A percentile compares a stretch with the other conserved stretches of the same genome.
Evolutionary conservation across 2,888 invertebrate species (phyloP).

Genomic region (Lobophora halterata): DNA sequence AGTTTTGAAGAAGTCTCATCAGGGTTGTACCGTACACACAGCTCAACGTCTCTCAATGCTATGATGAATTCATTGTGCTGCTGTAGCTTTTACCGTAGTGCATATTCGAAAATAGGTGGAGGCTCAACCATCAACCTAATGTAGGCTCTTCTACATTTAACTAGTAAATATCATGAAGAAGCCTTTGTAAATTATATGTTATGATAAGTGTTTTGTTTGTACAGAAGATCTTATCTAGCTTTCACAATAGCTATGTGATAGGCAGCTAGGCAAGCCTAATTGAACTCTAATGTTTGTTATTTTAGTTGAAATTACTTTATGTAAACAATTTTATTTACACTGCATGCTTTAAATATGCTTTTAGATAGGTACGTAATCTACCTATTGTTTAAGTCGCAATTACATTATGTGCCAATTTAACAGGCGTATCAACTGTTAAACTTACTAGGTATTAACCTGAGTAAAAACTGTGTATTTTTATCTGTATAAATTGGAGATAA

Average conservation of each 20-base stretch:
- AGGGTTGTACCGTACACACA: conserved; percentile 83
- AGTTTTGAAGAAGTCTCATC: conserved; percentile 82
- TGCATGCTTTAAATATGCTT: too few relatives aligned
- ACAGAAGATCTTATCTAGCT: conserved; percentile 24
- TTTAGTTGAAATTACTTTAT: conserved; percentile 17
- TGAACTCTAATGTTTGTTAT: conserved; percentile 12
- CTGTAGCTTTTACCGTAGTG: conserved; percentile 71
- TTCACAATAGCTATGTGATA: conserved; percentile 7
- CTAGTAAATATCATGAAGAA: conserved; percentile 28
- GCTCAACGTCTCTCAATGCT: conserved; percentile 79
- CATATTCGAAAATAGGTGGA: conserved; percentile 72
- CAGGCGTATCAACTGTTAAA: neutral
- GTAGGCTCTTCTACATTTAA: conserved; percentile 36
- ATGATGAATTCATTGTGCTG: conserved; percentile 83
- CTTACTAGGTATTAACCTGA: neutral
- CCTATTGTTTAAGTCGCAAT: conserved; percentile 2
- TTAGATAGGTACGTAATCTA: conserved; percentile 2
- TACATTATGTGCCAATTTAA: neutral
- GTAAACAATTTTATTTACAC: conserved; percentile 13
- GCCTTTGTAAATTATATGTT: conserved; percentile 24
- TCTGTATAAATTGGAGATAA: too few relatives aligned
- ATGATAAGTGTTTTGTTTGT: conserved; percentile 24
- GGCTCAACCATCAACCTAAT: conserved; percentile 51
- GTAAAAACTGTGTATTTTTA: too few relatives aligned
- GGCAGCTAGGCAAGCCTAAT: conserved; percentile 19